phyloP scores from a whole-genome alignment of 1,140 invertebrate species.

The Aphelenchoides avenae region DNA sequence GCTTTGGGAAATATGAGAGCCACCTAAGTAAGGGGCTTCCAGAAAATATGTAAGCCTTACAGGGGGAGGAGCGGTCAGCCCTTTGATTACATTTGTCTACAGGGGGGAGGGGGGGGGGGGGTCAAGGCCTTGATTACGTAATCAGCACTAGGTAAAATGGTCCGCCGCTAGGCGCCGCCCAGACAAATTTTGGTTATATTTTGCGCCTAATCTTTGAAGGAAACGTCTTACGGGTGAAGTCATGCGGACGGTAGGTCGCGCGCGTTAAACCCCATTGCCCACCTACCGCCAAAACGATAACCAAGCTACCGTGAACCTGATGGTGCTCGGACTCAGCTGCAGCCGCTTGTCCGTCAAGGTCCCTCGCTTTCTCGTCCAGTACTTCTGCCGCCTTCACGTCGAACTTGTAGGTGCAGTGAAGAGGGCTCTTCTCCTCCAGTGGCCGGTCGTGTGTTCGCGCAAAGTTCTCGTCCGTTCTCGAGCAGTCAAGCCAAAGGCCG shows the following conservation, averaged over 20 bases:
- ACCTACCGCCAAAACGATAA: neutral
- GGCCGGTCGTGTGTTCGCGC: constrained; percentile 8
- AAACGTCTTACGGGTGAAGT: too few relatives aligned
- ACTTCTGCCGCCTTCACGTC: constrained; percentile 46
- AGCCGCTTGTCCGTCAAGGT: constrained; percentile 52
- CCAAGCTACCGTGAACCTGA: constrained; percentile 51
- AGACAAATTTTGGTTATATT: too few relatives aligned
- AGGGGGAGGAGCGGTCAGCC: too few relatives aligned
- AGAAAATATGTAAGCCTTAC: constrained; percentile 5
- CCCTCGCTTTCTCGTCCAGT: constrained; percentile 48
- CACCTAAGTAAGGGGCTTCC: neutral
- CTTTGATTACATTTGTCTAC: too few relatives aligned
- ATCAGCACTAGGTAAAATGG: too few relatives aligned
- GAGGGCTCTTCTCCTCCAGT: constrained; percentile 38
- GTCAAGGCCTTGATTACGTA: too few relatives aligned
- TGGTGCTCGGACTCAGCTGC: constrained; percentile 58
- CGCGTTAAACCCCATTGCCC: constrained; percentile 8
- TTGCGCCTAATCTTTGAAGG: too few relatives aligned
- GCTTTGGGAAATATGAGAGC: constrained; percentile 8
- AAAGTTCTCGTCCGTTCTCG: constrained; percentile 39
- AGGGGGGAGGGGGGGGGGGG: too few relatives aligned
- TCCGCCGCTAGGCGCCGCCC: too few relatives aligned
- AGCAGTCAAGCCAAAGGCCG: constrained; percentile 55
- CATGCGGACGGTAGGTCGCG: too few relatives aligned
- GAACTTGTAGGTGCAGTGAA: constrained; percentile 58